Evolutionary conservation across 2,113 vertebrate genomes (phyloP).

Genomic region (Gila orcuttii): DNA sequence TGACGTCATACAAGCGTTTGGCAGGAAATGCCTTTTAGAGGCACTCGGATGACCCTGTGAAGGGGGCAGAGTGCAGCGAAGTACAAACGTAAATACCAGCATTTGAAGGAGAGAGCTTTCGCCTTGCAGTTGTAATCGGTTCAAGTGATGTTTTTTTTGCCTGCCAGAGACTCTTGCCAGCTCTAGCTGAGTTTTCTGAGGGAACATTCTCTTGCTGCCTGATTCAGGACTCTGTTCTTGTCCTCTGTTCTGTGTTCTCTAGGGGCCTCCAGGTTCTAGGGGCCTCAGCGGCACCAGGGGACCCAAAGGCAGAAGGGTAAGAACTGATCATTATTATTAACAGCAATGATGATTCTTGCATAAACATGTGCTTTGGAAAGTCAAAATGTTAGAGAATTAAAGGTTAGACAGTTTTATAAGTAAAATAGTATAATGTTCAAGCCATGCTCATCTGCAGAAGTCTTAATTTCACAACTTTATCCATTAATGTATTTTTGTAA

Average conservation of each 20-base stretch:
- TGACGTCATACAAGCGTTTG: slow-evolving; percentile 39
- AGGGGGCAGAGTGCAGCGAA: slow-evolving; percentile 18
- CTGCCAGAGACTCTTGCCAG: slow-evolving; percentile 21
- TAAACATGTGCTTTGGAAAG: neutral
- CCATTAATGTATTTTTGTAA: neutral
- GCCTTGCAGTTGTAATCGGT: slow-evolving; percentile 26
- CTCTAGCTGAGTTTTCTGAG: slow-evolving; percentile 31
- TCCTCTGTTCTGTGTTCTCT: slow-evolving; percentile 52
- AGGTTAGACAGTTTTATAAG: neutral
- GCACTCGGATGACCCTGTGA: slow-evolving; percentile 25
- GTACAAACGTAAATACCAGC: slow-evolving; percentile 54
- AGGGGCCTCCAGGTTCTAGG: slow-evolving; percentile 85
- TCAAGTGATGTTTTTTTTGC: slow-evolving; percentile 41
- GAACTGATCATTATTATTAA: slow-evolving; percentile 52
- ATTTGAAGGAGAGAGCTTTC: slow-evolving; percentile 33
- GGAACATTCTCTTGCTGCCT: slow-evolving; percentile 4
- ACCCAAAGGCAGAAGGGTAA: slow-evolving; percentile 86
- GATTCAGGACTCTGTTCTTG: neutral
- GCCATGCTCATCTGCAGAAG: neutral
- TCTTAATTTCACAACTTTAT: neutral
- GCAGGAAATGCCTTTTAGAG: slow-evolving; percentile 51
- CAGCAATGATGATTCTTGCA: neutral
- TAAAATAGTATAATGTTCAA: neutral
- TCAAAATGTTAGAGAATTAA: neutral
- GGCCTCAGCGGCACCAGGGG: slow-evolving; percentile 84